Evolutionary conservation across 37 sponge, comb jelly and placozoan genomes (phyloP).

Genomic region (Diacarnus erythraeanus): DNA sequence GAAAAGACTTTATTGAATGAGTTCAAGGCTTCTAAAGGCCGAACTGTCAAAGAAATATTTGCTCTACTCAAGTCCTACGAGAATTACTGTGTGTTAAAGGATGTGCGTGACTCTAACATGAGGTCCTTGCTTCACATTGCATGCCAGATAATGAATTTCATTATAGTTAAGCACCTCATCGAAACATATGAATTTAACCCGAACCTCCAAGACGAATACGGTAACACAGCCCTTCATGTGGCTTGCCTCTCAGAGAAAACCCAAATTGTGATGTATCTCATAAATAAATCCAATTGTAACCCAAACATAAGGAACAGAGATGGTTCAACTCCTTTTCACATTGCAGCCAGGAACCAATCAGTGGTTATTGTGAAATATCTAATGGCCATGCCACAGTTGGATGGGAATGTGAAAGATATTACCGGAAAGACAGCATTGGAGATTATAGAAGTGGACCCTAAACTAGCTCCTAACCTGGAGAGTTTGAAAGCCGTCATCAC

Average conservation of each 20-base stretch:
- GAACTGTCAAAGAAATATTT: neutral
- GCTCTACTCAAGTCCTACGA: neutral
- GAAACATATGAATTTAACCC: conserved; percentile 2
- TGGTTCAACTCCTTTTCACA: neutral
- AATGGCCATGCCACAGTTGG: neutral
- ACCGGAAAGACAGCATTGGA: neutral
- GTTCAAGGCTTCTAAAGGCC: neutral
- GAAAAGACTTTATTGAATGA: neutral
- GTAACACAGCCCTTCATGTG: conserved; percentile 2
- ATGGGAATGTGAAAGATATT: neutral
- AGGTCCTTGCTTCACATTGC: conserved; percentile 13
- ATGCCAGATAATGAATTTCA: neutral
- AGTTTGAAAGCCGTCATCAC: too few relatives aligned
- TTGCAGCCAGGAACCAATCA: neutral
- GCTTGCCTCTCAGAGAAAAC: neutral
- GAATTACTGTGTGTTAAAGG: neutral
- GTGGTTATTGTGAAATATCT: neutral
- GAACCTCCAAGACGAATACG: neutral
- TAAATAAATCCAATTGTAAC: neutral
- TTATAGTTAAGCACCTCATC: neutral
- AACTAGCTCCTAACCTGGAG: neutral
- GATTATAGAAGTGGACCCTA: neutral
- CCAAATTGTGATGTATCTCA: neutral
- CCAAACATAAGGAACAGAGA: neutral
- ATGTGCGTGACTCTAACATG: neutral